These are phyloP conservation scores for Dione juno DNA, from an alignment of 2,888 invertebrate species.

Conservation along the genomic window DNA sequence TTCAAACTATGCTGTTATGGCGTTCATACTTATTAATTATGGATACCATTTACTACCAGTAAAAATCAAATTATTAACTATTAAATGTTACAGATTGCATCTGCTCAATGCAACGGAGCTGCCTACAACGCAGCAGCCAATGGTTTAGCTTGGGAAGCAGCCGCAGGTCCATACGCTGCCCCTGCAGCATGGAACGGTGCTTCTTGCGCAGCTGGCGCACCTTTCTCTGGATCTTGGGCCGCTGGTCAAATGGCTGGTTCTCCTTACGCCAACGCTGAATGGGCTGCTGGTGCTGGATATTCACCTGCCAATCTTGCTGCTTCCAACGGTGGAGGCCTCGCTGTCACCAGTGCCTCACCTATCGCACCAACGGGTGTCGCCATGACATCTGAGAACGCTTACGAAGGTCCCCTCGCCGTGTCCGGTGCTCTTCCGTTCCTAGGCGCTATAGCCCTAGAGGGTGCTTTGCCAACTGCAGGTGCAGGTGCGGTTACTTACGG, in stretches of 20 bases:
- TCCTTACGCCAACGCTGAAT: conserved; percentile 43
- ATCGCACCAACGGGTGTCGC: conserved; percentile 58
- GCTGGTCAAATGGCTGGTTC: conserved; percentile 18
- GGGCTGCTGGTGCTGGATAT: conserved; percentile 52
- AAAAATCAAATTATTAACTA: background rate
- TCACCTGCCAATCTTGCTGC: conserved; percentile 56
- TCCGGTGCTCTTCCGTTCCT: conserved; percentile 62
- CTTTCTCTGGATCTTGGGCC: conserved; percentile 20
- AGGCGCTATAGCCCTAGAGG: conserved; percentile 59
- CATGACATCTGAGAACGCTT: conserved; percentile 58
- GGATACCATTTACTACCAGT: background rate
- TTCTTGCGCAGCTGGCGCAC: conserved; percentile 28
- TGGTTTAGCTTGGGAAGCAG: conserved; percentile 19
- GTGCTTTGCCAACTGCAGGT: conserved; percentile 57
- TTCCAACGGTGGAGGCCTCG: conserved; percentile 58
- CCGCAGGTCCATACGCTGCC: conserved; percentile 31
- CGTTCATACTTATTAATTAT: too few species aligned
- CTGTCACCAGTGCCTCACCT: conserved; percentile 56
- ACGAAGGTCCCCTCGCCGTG: conserved; percentile 57
- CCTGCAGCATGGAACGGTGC: conserved; percentile 21
- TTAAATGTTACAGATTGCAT: conserved; percentile 37
- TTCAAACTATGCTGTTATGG: too few species aligned
- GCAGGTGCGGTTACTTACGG: conserved; percentile 57
- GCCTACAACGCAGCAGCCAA: conserved; percentile 33
- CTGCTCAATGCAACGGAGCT: conserved; percentile 40